Evolutionary conservation across 2,888 invertebrate species (phyloP).

Genomic region (Auanema freiburgensis): DNA sequence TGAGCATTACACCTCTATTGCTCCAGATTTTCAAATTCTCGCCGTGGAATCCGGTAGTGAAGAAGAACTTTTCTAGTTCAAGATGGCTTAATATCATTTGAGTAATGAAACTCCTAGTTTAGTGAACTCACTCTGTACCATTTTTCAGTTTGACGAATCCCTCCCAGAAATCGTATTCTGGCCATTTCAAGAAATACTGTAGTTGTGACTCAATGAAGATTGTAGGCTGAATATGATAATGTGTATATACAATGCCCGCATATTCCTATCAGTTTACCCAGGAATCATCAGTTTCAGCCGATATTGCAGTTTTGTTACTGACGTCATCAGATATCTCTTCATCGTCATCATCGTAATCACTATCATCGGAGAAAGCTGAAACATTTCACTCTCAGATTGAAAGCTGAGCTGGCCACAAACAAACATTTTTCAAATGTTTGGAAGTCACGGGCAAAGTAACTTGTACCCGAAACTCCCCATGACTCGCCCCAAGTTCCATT

Average conservation of each 20-base stretch:
- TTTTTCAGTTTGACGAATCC: slow-evolving; percentile 57
- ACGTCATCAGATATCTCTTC: too few relatives aligned
- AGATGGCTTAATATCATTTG: slow-evolving; percentile 26
- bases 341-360: slow-evolving; percentile 39
- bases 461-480: slow-evolving; percentile 56
- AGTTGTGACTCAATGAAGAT: slow-evolving; percentile 50
- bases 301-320: neutral
- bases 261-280: neutral
- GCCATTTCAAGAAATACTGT: slow-evolving; percentile 57
- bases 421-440: slow-evolving; percentile 51
- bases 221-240: slow-evolving; percentile 5
- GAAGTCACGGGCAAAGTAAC: slow-evolving; percentile 59
- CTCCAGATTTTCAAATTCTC: slow-evolving; percentile 54
- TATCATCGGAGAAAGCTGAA: slow-evolving; percentile 21
- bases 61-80: slow-evolving; percentile 58
- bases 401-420: slow-evolving; percentile 6
- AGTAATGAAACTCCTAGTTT: slow-evolving; percentile 1
- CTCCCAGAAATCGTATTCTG: slow-evolving; percentile 60
- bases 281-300: neutral
- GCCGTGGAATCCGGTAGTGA: slow-evolving; percentile 62
- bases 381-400: neutral
- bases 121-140: slow-evolving; percentile 24
- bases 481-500: slow-evolving; percentile 54
- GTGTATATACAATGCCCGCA: neutral
- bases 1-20: slow-evolving; percentile 51